These are phyloP conservation scores for Balanococcus diminutus DNA, from an alignment of 2,888 invertebrate species.

Conservation along the genomic window DNA sequence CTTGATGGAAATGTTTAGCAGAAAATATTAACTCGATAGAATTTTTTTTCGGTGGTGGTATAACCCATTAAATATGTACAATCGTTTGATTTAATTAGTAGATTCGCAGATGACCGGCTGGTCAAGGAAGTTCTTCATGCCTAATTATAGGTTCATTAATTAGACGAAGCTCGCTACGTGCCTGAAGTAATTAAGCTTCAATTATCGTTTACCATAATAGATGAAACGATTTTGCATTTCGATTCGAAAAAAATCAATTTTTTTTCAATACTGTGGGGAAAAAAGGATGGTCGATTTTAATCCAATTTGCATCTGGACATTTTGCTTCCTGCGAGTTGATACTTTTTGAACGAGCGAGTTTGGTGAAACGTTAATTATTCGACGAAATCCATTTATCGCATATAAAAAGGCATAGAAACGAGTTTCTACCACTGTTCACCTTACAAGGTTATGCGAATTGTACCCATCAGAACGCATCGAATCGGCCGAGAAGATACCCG, in stretches of 20 bases:
- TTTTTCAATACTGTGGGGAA: background rate
- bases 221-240: background rate
- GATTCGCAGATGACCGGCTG: no score
- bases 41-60: background rate
- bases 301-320: background rate
- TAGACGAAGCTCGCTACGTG: background rate
- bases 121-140: no score
- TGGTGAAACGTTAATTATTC: background rate
- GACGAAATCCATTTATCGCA: background rate
- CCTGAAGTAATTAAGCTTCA: background rate
- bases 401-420: background rate
- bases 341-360: background rate
- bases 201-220: background rate
- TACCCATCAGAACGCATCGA: background rate
- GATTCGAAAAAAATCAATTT: no score
- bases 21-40: background rate
- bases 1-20: background rate
- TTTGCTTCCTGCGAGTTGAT: background rate
- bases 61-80: background rate
- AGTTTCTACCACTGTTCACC: background rate
- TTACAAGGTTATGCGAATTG: constrained; percentile 20
- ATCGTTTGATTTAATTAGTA: background rate
- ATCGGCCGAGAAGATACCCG: background rate
- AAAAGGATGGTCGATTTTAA: background rate
- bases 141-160: no score